These are phyloP conservation scores for Craseonycteris thonglongyai DNA, from an alignment of 2,113 vertebrate species.

Conservation along the genomic window DNA sequence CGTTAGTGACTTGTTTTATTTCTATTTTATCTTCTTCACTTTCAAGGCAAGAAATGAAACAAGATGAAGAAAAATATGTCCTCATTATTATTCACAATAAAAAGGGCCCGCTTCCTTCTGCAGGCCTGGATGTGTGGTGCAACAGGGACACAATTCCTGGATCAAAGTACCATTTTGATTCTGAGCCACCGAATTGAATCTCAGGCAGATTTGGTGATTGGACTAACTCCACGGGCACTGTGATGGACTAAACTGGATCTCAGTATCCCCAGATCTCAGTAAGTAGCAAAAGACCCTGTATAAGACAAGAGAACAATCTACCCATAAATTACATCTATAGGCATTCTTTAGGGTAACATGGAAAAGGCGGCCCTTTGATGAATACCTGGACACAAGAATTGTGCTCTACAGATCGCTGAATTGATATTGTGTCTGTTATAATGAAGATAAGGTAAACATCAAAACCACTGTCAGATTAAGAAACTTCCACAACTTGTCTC, in stretches of 20 bases:
- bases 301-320: constrained; percentile 67
- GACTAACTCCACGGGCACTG: constrained; percentile 74
- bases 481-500: constrained; percentile 94
- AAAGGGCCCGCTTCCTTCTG: neutral
- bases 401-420: constrained; percentile 58
- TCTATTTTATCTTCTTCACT: constrained; percentile 19
- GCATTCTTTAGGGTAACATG: constrained; percentile 67
- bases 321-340: constrained; percentile 71
- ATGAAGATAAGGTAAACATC: neutral
- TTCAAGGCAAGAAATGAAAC: constrained; percentile 38
- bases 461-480: constrained; percentile 75
- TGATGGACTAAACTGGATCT: constrained; percentile 42
- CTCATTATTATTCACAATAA: constrained; percentile 30
- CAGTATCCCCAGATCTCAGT: constrained; percentile 62
- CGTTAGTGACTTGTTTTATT: constrained; percentile 62
- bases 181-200: neutral
- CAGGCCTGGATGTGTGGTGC: no score
- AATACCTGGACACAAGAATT: constrained; percentile 30
- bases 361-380: constrained; percentile 24
- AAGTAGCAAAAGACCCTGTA: constrained; percentile 58
- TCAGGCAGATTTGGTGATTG: neutral
- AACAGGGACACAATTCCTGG: neutral
- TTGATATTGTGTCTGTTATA: constrained; percentile 1
- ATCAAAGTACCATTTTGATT: accelerated
- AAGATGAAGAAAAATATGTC: constrained; percentile 27